These are phyloP conservation scores for Okamejei kenojei DNA, from an alignment of 2,797 vertebrate genomes.

Conservation along the genomic window DNA sequence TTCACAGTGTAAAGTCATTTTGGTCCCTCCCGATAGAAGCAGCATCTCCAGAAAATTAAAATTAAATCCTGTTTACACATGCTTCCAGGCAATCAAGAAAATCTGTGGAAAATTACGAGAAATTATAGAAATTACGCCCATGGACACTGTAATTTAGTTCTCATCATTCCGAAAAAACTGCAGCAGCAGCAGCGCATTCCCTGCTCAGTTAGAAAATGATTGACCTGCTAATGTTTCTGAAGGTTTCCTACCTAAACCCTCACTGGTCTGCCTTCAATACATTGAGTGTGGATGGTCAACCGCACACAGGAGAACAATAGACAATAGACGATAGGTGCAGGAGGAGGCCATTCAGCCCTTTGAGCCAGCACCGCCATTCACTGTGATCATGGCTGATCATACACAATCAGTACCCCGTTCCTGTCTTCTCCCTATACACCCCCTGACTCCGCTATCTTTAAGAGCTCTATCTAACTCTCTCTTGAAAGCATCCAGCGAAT, in stretches of 20 bases:
- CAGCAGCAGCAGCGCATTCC: background rate
- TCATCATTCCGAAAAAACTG: constrained; percentile 5
- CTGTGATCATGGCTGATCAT: too few species aligned
- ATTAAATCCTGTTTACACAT: background rate
- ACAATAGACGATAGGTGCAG: too few species aligned
- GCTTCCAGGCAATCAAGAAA: background rate
- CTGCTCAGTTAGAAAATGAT: background rate
- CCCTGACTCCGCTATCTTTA: too few species aligned
- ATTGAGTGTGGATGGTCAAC: background rate
- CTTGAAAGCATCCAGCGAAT: too few species aligned
- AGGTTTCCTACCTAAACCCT: background rate
- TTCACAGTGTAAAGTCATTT: background rate
- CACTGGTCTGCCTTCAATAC: constrained; percentile 6
- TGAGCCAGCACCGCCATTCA: too few species aligned
- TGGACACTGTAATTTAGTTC: background rate
- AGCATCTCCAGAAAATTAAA: constrained; percentile 10
- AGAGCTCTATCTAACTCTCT: too few species aligned
- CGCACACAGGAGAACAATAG: background rate
- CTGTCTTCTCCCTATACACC: too few species aligned
- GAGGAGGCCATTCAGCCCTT: too few species aligned
- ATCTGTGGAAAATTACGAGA: background rate
- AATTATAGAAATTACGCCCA: background rate
- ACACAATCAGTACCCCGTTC: too few species aligned
- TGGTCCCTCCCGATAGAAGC: background rate
- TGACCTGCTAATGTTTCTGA: background rate